Base-by-base conservation (phyloP, 2,888 invertebrate genomes). In the Pristionchus japonicus region DNA sequence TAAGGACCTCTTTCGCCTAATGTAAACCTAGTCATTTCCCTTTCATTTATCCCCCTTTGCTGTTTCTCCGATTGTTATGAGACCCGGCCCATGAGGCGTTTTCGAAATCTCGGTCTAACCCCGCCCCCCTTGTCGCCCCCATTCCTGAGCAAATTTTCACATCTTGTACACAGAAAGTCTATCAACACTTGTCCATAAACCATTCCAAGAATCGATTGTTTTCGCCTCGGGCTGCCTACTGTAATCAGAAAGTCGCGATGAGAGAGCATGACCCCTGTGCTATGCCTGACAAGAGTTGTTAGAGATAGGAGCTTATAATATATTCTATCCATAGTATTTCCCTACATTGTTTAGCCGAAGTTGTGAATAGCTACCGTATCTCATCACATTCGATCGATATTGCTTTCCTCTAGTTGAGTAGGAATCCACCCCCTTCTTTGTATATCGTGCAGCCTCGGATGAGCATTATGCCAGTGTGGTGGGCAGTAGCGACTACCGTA, bases 61-160 rank as follows among this genome's bases (percentile, higher is more conserved):
- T 49, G 13, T 80, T 20, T 34, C 31, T 47, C 31, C 27, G 43
- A 47, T 82, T 52, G 82, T 52, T 83, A 37, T 52, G 40, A 37
- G 52, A 20, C 52, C 82, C 34, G 34, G 34, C 52, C 82, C 67
- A 34, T 3, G 34, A 67, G 67, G 67, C 67, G 67, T 67, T 57
- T 57, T 31, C 34, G 77, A 77, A 34, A 34, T 77, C 43, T 43
- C 77, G 43, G 43, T 77, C 77, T 9, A 40, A 74, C 40, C 74
- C 40, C 74, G 7, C 37, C 43, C 77, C 74, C 13, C 23, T 43
- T n/a, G 23, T 47, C 27, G 4, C 43, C 27, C 13, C 77, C 77
- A 77, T 77, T 77, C 77, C 77, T 47, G n/a, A 77, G 77, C 77
- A 40, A 77, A 77, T 77, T 77, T 77, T 77, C 77, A 77, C 77